Evolutionary conservation across 1,140 invertebrate species (phyloP).

Genomic region (Delia radicum): DNA sequence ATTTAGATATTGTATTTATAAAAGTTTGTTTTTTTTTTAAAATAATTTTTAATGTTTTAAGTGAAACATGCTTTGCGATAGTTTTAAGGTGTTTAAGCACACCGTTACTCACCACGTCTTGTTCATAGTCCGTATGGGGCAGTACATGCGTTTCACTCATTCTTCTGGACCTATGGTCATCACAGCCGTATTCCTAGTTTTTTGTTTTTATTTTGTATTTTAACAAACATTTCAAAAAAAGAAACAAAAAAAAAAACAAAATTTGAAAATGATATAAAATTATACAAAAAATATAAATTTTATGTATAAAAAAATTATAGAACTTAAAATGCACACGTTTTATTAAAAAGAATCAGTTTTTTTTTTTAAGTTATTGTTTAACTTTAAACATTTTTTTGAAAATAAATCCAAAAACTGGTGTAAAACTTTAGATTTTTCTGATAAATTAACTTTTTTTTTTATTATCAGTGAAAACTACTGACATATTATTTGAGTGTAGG

Average conservation of each 20-base stretch:
- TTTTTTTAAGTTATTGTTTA: no score
- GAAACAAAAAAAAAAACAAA: constrained; percentile 33
- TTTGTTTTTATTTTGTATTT: constrained; percentile 7
- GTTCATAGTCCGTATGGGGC: constrained; percentile 65
- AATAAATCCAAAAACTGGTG: no score
- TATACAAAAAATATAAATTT: background rate
- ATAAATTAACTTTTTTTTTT: no score
- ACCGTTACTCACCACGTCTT: constrained; percentile 65
- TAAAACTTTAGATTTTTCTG: no score
- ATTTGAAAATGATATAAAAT: background rate
- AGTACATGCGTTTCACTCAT: constrained; percentile 66
- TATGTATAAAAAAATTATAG: background rate
- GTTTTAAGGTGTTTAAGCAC: background rate
- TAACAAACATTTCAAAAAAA: constrained; percentile 23
- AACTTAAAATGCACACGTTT: no score
- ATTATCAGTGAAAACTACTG: no score
- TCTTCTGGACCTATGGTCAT: constrained; percentile 64
- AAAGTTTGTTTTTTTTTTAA: background rate
- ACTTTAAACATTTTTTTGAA: no score
- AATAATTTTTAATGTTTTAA: no score
- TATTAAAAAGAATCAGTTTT: background rate
- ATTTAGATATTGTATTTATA: background rate
- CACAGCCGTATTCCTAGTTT: constrained; percentile 59
- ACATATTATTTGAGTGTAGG: no score
- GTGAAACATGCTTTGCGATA: no score